Base-by-base conservation (phyloP, 2,113 vertebrate species). In the Sciurus niger region DNA sequence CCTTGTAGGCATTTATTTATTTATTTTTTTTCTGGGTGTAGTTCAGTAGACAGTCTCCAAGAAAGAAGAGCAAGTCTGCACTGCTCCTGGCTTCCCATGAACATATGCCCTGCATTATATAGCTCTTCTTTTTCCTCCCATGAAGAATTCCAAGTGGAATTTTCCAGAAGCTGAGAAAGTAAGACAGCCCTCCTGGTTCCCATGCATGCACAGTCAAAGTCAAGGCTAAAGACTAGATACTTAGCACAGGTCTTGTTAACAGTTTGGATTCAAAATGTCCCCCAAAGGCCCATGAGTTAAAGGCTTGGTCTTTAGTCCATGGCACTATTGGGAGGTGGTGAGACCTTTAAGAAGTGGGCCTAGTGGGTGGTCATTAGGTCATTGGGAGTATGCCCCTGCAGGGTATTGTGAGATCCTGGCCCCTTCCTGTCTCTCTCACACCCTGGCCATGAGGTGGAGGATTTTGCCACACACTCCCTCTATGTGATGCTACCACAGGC, bases 31-130 rank as follows among this genome's bases (percentile, higher is more conserved):
- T 85, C 60, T 67, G 60, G 70, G 77, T 43, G 37, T 1, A 90
- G 76, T 60, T 92, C 67, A 32, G 63, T 78, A 89, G 90, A 90
- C 60, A 67, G 68, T 84, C 76, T 96, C 34, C 86, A 80, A 93
- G 78, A 58, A 8, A 78, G 78, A 25, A 25, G 74, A 22, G 67
- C 74, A 32, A 32, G 92, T 34, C 17, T 89, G 30, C 4, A 4
- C 30, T 51, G 55, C 13, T 37, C 16, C 55, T 60, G 34, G 60
- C 48, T 90, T 78, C 90, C 58, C 88, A 0, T 79, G 25, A 95
- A 84, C 6, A 2, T n/a, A 43, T 4, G 14, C 11, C 37, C 24
- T 11, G 6, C 9, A 5, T 14, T 7, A 0, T 1, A 18, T 22
- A 9, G 13, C 40, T 53, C 48, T 7, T 20, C 40, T 63, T 6